Percentiles rank a stretch among this genome's conserved stretches.
Conservation (phyloP, 2,797 vertebrate genomes). For the Artibeus jamaicensis region DNA sequence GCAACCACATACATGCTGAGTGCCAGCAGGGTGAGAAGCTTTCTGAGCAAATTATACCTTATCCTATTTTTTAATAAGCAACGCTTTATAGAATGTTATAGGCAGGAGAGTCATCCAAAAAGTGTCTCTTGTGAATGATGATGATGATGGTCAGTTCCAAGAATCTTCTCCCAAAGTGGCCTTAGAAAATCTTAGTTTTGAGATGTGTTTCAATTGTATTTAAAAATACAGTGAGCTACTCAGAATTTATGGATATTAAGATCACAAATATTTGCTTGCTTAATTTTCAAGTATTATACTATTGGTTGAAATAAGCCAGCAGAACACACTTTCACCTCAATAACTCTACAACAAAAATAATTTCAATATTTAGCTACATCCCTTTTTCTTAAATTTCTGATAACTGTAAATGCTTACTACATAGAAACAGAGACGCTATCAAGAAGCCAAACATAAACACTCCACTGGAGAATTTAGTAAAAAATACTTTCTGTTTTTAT, state of each 20-base stretch:
- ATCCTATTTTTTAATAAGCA: background rate
- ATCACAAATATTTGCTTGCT: background rate
- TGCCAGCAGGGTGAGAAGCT: background rate
- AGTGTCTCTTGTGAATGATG: background rate
- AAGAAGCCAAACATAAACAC: background rate
- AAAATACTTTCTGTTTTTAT: background rate
- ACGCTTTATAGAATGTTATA: background rate
- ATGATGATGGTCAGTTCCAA: background rate
- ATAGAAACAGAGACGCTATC: background rate
- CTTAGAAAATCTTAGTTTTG: conserved; percentile 6
- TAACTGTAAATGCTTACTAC: background rate
- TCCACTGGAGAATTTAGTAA: background rate
- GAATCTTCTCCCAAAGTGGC: background rate
- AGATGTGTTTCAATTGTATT: background rate
- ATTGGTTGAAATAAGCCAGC: background rate
- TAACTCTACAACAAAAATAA: background rate
- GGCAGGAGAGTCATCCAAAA: background rate
- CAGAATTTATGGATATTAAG: background rate
- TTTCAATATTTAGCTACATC: background rate
- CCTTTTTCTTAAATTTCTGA: background rate
- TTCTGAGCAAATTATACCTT: background rate
- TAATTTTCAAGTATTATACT: background rate
- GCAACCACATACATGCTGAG: background rate
- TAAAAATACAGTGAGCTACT: background rate
- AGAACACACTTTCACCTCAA: background rate